Percentiles rank a stretch among this genome's conserved stretches.
These are phyloP conservation scores for Malachius bipustulatus DNA, from an alignment of 2,888 invertebrate species.

Conservation along the genomic window DNA sequence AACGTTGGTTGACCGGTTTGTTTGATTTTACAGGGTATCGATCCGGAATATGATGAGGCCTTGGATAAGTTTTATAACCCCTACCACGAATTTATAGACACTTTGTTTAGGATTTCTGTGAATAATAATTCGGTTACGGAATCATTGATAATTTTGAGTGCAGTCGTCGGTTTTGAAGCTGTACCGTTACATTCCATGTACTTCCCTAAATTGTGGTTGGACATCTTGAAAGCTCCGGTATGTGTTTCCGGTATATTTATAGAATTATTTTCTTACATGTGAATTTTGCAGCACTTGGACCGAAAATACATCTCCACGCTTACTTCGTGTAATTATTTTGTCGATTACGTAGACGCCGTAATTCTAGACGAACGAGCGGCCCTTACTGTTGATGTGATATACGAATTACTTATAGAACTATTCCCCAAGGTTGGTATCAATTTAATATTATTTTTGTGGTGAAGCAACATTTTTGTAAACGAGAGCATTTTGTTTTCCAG, in stretches of 20 bases:
- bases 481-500: conserved; percentile 27
- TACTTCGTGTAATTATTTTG: conserved; percentile 68
- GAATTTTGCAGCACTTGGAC: conserved; percentile 52
- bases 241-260: conserved; percentile 19
- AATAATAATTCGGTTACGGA: conserved; percentile 79
- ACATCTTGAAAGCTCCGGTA: conserved; percentile 67
- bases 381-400: conserved; percentile 71
- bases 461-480: conserved; percentile 1
- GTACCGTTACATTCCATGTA: conserved; percentile 77
- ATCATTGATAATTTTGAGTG: conserved; percentile 73
- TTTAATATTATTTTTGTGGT: conserved; percentile 4
- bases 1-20: conserved; percentile 3
- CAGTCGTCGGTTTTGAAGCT: conserved; percentile 83
- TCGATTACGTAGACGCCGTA: conserved; percentile 85
- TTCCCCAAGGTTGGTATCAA: conserved; percentile 69
- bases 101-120: conserved; percentile 76
- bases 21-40: conserved; percentile 46
- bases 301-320: conserved; percentile 72
- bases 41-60: conserved; percentile 65
- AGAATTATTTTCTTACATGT: conserved; percentile 7
- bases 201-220: conserved; percentile 87
- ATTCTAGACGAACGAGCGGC: conserved; percentile 78
- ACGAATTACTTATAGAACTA: conserved; percentile 77
- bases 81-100: conserved; percentile 82
- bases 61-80: conserved; percentile 70